phyloP scores from a whole-genome alignment of 2,113 vertebrate species.

The Raja brachyura region DNA sequence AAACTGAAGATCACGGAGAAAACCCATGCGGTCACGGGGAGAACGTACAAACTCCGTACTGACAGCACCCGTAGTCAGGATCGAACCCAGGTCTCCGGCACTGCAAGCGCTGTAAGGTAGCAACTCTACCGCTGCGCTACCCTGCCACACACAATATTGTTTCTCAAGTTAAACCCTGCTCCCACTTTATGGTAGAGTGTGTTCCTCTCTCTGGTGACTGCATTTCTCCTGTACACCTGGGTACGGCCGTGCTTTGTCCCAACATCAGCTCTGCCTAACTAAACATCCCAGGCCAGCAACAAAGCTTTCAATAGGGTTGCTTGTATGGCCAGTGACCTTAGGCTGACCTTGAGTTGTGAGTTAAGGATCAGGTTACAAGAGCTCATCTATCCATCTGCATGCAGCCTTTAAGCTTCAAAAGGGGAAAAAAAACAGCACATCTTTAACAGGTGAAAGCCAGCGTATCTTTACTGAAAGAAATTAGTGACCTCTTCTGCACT shows the following conservation, averaged over 20 bases:
- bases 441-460: not conserved
- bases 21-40: too few relatives aligned
- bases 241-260: not conserved
- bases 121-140: too few relatives aligned
- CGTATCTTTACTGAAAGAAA: not conserved
- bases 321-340: not conserved
- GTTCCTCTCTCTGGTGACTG: not conserved
- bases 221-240: constrained; percentile 19
- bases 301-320: not conserved
- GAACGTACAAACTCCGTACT: too few relatives aligned
- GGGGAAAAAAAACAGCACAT: not conserved
- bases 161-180: not conserved
- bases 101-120: too few relatives aligned
- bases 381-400: constrained; percentile 26
- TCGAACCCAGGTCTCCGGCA: too few relatives aligned
- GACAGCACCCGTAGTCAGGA: too few relatives aligned
- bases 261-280: not conserved
- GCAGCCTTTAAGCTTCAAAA: constrained; percentile 1
- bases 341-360: constrained; percentile 34
- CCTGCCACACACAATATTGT: too few relatives aligned
- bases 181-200: not conserved
- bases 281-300: not conserved
- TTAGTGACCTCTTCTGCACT: not conserved
- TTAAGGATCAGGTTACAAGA: constrained; percentile 14
- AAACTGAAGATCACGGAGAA: too few relatives aligned